phyloP scores from a whole-genome alignment of 2,113 vertebrate species.

The Xenotilapia longispinis region DNA sequence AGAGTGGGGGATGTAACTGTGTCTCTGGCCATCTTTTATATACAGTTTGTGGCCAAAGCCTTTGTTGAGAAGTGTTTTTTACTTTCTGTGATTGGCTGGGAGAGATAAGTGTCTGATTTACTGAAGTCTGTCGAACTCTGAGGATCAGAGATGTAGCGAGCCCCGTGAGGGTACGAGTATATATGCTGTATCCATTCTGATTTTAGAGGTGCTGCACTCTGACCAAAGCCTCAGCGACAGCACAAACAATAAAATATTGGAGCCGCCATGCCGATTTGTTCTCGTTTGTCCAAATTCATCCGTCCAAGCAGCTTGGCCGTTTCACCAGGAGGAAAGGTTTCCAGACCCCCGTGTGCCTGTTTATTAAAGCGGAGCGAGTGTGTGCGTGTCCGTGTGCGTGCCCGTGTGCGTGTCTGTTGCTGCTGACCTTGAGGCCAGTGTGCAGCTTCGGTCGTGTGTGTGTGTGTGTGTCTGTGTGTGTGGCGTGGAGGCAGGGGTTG shows the following conservation, averaged over 20 bases:
- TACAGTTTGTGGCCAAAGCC: background rate
- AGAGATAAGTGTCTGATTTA: background rate
- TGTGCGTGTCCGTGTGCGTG: background rate
- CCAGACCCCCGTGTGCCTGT: background rate
- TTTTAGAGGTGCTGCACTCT: background rate
- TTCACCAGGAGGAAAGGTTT: background rate
- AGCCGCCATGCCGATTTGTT: background rate
- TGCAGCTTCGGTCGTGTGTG: background rate
- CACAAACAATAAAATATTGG: background rate
- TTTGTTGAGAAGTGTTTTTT: background rate
- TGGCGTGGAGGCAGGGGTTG: background rate
- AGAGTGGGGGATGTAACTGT: background rate
- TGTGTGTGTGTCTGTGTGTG: background rate
- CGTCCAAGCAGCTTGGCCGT: background rate
- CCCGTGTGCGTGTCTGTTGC: background rate
- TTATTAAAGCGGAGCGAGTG: background rate
- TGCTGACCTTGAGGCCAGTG: slow-evolving; percentile 33
- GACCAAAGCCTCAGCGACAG: background rate
- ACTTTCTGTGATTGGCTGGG: background rate
- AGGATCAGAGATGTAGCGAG: background rate
- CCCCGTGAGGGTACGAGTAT: background rate
- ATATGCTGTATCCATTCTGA: background rate
- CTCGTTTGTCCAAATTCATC: background rate
- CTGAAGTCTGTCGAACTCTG: background rate
- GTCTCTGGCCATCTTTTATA: background rate